Percentiles rank a stretch among this genome's conserved stretches.
Evolutionary conservation across 1,140 invertebrate genomes (phyloP).

Genomic region (Andricus grossulariae): DNA sequence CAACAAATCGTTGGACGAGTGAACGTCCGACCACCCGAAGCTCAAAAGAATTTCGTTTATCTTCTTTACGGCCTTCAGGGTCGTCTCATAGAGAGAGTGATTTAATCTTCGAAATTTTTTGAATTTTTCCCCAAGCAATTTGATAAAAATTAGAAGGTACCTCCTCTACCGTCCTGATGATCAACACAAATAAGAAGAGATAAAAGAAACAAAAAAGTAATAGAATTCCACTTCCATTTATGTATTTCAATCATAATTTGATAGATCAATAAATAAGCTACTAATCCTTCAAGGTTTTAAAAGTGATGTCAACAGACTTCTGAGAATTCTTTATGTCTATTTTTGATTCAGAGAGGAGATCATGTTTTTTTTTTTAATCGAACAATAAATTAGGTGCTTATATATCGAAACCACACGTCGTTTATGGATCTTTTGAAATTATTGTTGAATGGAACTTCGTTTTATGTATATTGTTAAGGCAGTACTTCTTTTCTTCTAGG

Average conservation of each 20-base stretch:
- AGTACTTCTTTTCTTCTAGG: background rate
- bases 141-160: no score
- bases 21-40: background rate
- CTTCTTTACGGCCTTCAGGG: conserved; percentile 14
- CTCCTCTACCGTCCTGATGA: no score
- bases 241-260: no score
- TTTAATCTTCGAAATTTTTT: conserved; percentile 1
- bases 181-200: no score
- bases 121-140: background rate
- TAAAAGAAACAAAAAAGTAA: no score
- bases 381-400: background rate
- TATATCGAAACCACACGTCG: no score
- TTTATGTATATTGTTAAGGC: background rate
- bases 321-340: background rate
- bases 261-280: no score
- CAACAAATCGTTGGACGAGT: conserved; percentile 11
- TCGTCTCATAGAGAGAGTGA: background rate
- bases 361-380: background rate
- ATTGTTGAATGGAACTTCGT: no score
- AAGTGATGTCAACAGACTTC: background rate
- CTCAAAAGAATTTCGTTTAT: conserved; percentile 14
- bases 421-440: no score
- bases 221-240: no score
- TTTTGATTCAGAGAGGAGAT: background rate
- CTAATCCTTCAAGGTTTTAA: background rate